These are phyloP conservation scores for Copidosoma floridanum DNA, from an alignment of 1,140 invertebrate genomes.

Conservation along the genomic window DNA sequence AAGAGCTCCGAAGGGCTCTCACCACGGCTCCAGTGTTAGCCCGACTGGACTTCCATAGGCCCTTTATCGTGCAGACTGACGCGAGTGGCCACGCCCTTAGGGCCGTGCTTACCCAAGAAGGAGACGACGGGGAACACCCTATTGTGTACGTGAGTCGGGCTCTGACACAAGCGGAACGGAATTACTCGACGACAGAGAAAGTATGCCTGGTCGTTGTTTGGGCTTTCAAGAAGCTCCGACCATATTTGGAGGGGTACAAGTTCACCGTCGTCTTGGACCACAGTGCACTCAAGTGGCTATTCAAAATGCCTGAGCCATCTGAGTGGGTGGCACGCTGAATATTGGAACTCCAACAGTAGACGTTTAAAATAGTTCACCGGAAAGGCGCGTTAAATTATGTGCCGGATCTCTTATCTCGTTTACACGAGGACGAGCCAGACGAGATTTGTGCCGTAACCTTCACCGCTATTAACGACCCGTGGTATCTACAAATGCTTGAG, in stretches of 20 bases:
- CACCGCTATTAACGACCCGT: not conserved
- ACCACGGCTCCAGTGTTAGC: too few species aligned
- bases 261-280: too few species aligned
- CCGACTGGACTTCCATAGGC: too few species aligned
- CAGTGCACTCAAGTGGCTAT: too few species aligned
- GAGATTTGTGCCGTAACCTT: not conserved
- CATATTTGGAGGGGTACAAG: slow-evolving; percentile 47
- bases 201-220: slow-evolving; percentile 53
- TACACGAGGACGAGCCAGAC: not conserved
- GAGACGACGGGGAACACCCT: too few species aligned
- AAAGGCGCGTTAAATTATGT: not conserved
- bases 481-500: not conserved
- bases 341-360: slow-evolving; percentile 40
- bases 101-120: too few species aligned
- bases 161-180: too few species aligned
- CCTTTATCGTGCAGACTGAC: too few species aligned
- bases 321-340: slow-evolving; percentile 47
- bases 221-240: slow-evolving; percentile 10
- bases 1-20: too few species aligned
- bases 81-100: too few species aligned
- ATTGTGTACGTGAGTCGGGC: too few species aligned
- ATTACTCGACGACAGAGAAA: slow-evolving; percentile 42
- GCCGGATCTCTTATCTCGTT: not conserved
- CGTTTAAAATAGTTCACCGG: slow-evolving; percentile 42
- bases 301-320: too few species aligned